phyloP scores from a whole-genome alignment of 2,797 vertebrate species.

The Rhabdomys pumilio region DNA sequence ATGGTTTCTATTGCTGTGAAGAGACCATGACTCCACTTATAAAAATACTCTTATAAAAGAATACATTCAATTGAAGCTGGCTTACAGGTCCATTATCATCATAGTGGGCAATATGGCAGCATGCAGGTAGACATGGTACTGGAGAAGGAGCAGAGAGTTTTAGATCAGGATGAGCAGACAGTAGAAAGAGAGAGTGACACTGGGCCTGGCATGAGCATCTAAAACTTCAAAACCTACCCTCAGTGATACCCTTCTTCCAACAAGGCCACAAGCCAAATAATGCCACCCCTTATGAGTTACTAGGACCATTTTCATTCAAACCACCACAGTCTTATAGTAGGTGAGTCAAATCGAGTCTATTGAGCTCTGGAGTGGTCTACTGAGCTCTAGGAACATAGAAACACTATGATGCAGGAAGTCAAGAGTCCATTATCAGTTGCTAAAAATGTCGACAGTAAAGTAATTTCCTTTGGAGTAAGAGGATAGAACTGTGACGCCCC shows the following conservation, averaged over 20 bases:
- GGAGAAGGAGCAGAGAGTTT: not conserved
- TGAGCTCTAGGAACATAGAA: not conserved
- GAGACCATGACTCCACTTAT: not conserved
- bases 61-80: not conserved
- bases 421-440: conserved; percentile 6
- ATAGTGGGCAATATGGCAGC: not conserved
- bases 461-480: not conserved
- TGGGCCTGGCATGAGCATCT: not conserved
- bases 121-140: not conserved
- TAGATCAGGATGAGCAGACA: not conserved
- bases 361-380: not conserved
- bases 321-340: not conserved
- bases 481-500: not conserved
- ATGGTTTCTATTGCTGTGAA: not conserved
- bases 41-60: not conserved
- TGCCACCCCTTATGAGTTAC: not conserved
- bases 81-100: not conserved
- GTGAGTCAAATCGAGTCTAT: not conserved
- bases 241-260: not conserved
- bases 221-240: not conserved
- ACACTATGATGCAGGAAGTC: not conserved
- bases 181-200: not conserved
- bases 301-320: not conserved
- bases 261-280: not conserved
- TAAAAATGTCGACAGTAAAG: not conserved